These are phyloP conservation scores for Hylomyscus alleni DNA, from an alignment of 2,797 vertebrate genomes.

Conservation along the genomic window DNA sequence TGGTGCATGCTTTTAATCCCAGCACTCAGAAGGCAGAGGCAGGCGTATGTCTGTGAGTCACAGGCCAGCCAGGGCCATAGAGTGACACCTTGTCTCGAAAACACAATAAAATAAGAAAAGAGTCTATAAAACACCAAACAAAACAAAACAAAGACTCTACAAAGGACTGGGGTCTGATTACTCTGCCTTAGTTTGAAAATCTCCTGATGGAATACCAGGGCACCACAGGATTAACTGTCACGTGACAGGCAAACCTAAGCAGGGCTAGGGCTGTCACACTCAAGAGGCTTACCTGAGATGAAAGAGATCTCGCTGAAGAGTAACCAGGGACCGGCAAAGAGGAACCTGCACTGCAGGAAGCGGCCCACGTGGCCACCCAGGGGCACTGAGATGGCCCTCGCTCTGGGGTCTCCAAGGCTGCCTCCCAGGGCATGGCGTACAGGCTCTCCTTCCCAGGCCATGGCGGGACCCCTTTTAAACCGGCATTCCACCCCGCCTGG, in stretches of 20 bases:
- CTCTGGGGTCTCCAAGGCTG: constrained; percentile 94
- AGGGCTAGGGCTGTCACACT: not conserved
- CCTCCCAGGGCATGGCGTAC: constrained; percentile 90
- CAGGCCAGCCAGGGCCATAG: not conserved
- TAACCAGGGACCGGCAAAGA: constrained; percentile 94
- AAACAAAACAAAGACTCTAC: not conserved
- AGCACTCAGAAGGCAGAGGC: not conserved
- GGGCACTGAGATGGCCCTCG: constrained; percentile 92
- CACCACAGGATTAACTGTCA: not conserved
- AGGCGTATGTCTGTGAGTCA: not conserved
- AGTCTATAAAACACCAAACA: not conserved
- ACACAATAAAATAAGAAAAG: not conserved
- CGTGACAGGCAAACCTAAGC: not conserved
- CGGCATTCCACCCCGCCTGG: constrained; percentile 93
- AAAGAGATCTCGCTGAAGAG: constrained; percentile 97
- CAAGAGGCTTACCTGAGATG: constrained; percentile 91
- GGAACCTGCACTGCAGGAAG: constrained; percentile 94
- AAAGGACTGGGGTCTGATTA: not conserved
- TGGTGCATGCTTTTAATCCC: not conserved
- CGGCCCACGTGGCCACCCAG: constrained; percentile 90
- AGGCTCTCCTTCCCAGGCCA: constrained; percentile 91
- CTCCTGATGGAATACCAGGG: not conserved
- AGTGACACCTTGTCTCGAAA: not conserved
- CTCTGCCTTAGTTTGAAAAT: not conserved
- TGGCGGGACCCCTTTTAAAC: constrained; percentile 92